Evolutionary conservation across 2,113 vertebrate species (phyloP), one percentile per base, ranked within the genome.

Genomic region (Sinocyclocheilus anshuiensis): DNA sequence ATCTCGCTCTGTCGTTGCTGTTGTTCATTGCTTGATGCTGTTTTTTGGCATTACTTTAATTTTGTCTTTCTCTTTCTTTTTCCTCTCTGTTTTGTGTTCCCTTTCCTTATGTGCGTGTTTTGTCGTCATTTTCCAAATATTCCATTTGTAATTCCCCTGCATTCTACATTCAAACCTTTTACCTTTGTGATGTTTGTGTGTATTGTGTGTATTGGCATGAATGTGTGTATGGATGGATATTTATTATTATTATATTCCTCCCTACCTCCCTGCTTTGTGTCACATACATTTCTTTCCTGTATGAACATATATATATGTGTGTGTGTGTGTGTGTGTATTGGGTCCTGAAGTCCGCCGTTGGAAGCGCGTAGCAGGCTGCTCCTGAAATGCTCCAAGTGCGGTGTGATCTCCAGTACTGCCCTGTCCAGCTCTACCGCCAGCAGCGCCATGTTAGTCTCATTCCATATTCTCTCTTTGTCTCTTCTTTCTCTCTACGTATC

Each of bases 371-470:
- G 95, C 95, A 95, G 94, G 93, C 96, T 98, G 95, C 96, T 97
- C 90, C 96, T 98, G 94, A 97, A 97, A 96, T 99, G 97, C 95
- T 97, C 97, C 96, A 97, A 97, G 95, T 98, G 97, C 92, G 97
- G 97, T 92, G 96, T 95, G 94, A 96, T 98, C 94, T 97, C 97
- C 92, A 98, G 96, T 93, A 96, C 96, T 85, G 96, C 96, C 92
- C 92, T 97, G 94, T 97, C 96, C 95, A 96, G 96, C 93, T 94
- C 96, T 88, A 97, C 96, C 91, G 96, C 97, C 96, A 97, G 96
- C 96, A 97, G 95, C 18, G 97, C 97, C 95, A 98, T 98, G 97
- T 98, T 97, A 98, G 97, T 98, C 92, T 93, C 92, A 91, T 90
- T 83, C 85, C 90, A 91, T 81, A 69, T 89, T 81, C 83, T 87